Base-by-base conservation (phyloP, 1,140 invertebrate species). In the Rhagoletis zephyria region DNA sequence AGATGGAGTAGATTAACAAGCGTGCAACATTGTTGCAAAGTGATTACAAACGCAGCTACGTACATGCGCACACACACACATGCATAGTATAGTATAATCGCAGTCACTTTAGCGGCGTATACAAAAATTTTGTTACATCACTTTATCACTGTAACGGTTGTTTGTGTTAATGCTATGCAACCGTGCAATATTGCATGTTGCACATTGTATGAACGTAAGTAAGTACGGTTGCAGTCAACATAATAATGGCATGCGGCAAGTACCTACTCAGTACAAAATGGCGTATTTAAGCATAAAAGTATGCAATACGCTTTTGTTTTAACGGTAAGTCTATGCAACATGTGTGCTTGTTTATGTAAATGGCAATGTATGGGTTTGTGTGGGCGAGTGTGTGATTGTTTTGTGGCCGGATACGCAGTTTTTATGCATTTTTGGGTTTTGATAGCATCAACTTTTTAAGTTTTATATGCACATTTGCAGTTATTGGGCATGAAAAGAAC, bases 11-110 rank as follows among this genome's bases (percentile, higher is more conserved):
- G 56, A 61, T 85, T 85, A 85, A 85, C 85, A 85, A 85, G 30
- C 60, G 60, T 61, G 60, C 85, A 85, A 85, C 85, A 85, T 60
- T 85, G 85, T 85, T 85, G 56, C 85, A 85, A 85, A 81, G 74
- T 81, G 74, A 81, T 81, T 81, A 81, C 74, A 81, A n/a, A 81
- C 74, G 12, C 74, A 81, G 5, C 16, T 10, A 19, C n/a, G 4
- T 7, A 14, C n/a, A 81, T 6, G 56, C 48, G 56, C 74, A 19
- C 1, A 81, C 42, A 19, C 64, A 19, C 64, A 67, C 30, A 67
- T 30, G 40, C 30, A 67, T 6, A 67, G n/a, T 30, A 30, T 30
- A 30, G 30, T 16, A 67, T 16, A 67, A 5, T 4, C 63, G 16
- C 16, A 64, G 9, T 7, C 16, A 67, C 16, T 67, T 30, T 30